Evolutionary conservation across 2,113 vertebrate genomes (phyloP), one percentile per base, ranked within the genome.

Genomic region (Clarias batrachus): DNA sequence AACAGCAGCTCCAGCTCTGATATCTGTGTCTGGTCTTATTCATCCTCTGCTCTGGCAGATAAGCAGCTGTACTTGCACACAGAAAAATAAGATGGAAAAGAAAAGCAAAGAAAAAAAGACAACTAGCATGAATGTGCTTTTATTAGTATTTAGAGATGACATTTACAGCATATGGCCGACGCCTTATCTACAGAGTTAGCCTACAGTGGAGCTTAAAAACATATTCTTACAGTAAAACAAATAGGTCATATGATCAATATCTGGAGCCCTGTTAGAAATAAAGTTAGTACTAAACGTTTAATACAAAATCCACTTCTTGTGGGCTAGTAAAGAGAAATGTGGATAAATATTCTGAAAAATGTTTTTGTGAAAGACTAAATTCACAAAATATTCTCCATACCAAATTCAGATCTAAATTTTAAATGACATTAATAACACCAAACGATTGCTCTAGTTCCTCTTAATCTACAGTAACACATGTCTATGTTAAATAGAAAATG

Each of bases 1-100:
- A 63, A 80, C 21, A 60, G 63, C 16, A 27, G 60, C 27, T 21
- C 30, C 85, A 54, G 37, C 41, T 57, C 33, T 85, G 73, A 77
- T 85, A 77, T 27, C 14, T 56, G 23, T 27, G 48, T 86, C 65
- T 86, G 16, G 63, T 81, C 85, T 57, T 73, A 73, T 59, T 60
- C 37, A 71, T 81, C 33, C 68, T 86, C 78, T 86, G 66, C 21
- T 21, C 66, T 4, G 27, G n/a, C 25, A 81, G 78, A 86, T 86
- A 82, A 86, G 60, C 79, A 54, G 33, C 33, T 66, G 33, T 63
- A 68, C 56, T 81, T 73, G 19, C 11, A 70, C 16, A 60, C 2
- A 48, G 56, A 62, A 73, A 81, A 60, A 3, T 17, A 79, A 62
- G 54, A 81, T 16, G 57, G 27, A 60, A 33, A 33, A 54, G 16